These are phyloP conservation scores for Ectropis grisescens DNA, from an alignment of 1,140 invertebrate species.

Conservation along the genomic window DNA sequence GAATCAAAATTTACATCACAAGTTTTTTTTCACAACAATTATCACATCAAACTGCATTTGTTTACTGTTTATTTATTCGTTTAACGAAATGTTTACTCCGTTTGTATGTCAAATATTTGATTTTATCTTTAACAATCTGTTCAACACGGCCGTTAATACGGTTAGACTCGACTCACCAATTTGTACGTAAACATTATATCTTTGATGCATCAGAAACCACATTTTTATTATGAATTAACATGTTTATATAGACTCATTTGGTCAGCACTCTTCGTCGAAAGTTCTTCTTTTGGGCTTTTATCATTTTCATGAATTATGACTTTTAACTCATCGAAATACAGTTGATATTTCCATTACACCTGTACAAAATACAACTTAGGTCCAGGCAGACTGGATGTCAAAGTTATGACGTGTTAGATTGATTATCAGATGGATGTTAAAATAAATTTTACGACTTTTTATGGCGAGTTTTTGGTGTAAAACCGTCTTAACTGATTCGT, in stretches of 20 bases:
- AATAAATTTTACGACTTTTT: slow-evolving; percentile 68
- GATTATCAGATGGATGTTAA: slow-evolving; percentile 72
- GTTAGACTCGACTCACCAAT: slow-evolving; percentile 33
- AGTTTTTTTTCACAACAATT: no score
- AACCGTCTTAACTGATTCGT: slow-evolving; percentile 48
- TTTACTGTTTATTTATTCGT: no score
- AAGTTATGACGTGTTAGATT: slow-evolving; percentile 72
- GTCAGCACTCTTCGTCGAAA: slow-evolving; percentile 36
- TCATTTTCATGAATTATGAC: no score
- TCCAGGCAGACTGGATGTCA: slow-evolving; percentile 57
- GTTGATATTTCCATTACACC: no score
- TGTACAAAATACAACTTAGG: slow-evolving; percentile 31
- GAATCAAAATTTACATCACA: no score
- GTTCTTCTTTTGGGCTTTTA: slow-evolving; percentile 27
- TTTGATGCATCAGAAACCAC: slow-evolving; percentile 31
- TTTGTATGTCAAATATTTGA: background rate
- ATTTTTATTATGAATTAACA: slow-evolving; percentile 65
- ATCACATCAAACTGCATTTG: no score
- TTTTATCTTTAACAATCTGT: slow-evolving; percentile 20
- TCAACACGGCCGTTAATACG: slow-evolving; percentile 29
- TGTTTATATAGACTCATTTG: slow-evolving; percentile 62
- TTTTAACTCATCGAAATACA: no score
- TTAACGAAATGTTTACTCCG: no score
- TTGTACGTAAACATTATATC: slow-evolving; percentile 45
- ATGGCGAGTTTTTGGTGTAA: slow-evolving; percentile 47